Evolutionary conservation across 23 tunicate species (phyloP).

Genomic region (Trididemnum clinides): DNA sequence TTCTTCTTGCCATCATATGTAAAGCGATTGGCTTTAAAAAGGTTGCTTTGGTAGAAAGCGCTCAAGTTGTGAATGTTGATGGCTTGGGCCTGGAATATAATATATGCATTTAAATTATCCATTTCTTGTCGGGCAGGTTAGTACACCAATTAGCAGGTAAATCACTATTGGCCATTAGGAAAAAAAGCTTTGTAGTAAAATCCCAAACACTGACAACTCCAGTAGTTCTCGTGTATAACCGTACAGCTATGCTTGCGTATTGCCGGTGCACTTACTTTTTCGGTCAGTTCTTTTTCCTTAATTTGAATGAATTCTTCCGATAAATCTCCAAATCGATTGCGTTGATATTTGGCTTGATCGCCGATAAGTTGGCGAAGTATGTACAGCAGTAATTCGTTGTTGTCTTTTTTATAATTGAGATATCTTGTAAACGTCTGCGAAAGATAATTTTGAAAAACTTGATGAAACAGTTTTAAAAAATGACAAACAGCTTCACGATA

Average conservation of each 20-base stretch:
- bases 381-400: conserved; percentile 93
- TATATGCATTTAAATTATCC: too few relatives aligned
- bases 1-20: conserved; percentile 81
- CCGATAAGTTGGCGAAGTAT: conserved; percentile 84
- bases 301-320: conserved; percentile 71
- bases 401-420: conserved; percentile 94
- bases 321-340: conserved; percentile 76
- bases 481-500: too few relatives aligned
- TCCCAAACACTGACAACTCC: too few relatives aligned
- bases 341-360: conserved; percentile 74
- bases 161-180: too few relatives aligned
- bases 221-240: too few relatives aligned
- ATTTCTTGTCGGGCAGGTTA: too few relatives aligned
- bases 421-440: conserved; percentile 84
- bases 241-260: too few relatives aligned
- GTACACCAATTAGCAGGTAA: too few relatives aligned
- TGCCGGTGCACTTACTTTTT: conserved; percentile 87
- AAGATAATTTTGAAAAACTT: too few relatives aligned
- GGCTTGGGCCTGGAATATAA: conserved; percentile 70
- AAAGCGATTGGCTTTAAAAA: conserved; percentile 80
- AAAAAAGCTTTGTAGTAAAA: too few relatives aligned
- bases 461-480: too few relatives aligned
- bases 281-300: conserved; percentile 85
- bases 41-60: conserved; percentile 69
- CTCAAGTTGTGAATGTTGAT: conserved; percentile 78